phyloP scores from a whole-genome alignment of 2,113 vertebrate species.

The Atrichornis clamosus region DNA sequence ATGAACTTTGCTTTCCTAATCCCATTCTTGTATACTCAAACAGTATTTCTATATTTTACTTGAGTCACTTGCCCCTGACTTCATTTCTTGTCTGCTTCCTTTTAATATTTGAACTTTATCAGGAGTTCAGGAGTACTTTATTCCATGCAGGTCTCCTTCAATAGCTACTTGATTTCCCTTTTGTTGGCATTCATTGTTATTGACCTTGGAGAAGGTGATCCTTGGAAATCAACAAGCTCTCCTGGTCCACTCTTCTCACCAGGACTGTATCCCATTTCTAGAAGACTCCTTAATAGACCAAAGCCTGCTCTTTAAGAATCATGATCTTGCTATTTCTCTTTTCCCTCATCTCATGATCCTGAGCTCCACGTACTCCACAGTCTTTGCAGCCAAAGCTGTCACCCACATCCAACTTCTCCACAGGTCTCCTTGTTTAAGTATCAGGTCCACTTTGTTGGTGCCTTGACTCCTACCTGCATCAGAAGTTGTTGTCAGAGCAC shows the following conservation, averaged over 20 bases:
- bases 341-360: not conserved
- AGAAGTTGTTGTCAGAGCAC: not conserved
- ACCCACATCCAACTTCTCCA: accelerated
- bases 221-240: not conserved
- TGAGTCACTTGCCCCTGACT: not conserved
- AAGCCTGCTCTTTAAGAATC: not conserved
- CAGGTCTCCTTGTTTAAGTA: not conserved
- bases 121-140: not conserved
- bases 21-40: not conserved
- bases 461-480: not conserved
- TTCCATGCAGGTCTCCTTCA: not conserved
- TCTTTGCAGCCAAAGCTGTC: not conserved
- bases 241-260: not conserved
- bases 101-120: not conserved
- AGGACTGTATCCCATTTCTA: no score
- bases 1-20: not conserved
- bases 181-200: not conserved
- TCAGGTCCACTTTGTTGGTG: not conserved
- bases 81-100: not conserved
- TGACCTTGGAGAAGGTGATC: not conserved
- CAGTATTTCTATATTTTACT: not conserved
- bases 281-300: not conserved
- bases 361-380: not conserved
- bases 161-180: not conserved
- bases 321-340: not conserved